Evolutionary conservation across 2,888 invertebrate species (phyloP).

Genomic region (Hypselothyrea guttata): DNA sequence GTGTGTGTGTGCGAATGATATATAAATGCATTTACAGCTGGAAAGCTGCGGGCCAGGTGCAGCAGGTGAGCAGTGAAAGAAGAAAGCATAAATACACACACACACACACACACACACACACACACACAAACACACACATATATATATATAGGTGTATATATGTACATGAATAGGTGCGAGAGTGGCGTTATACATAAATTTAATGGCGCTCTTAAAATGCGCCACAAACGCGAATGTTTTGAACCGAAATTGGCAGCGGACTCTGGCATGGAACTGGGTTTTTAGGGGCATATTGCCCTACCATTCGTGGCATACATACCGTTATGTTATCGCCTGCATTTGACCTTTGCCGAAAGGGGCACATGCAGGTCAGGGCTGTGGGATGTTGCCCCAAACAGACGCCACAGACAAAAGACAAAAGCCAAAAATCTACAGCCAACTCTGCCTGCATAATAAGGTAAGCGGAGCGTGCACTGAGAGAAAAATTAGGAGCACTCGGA

Average conservation of each 20-base stretch:
- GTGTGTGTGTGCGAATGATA: slow-evolving; percentile 29
- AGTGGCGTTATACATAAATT: slow-evolving; percentile 18
- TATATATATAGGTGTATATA: not conserved
- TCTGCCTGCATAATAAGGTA: not conserved
- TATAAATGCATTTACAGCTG: slow-evolving; percentile 37
- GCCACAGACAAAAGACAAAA: not conserved
- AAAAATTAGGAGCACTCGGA: too few species aligned
- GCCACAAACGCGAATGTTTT: slow-evolving; percentile 21
- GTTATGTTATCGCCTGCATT: slow-evolving; percentile 6
- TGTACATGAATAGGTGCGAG: not conserved
- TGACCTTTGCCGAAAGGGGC: slow-evolving; percentile 14
- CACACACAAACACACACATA: not conserved
- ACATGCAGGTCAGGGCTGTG: slow-evolving; percentile 15
- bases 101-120: not conserved
- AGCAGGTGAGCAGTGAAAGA: slow-evolving; percentile 27
- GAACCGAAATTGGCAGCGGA: slow-evolving; percentile 35
- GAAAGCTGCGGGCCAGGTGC: slow-evolving; percentile 44
- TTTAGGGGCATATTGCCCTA: slow-evolving; percentile 9
- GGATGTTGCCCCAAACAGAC: not conserved
- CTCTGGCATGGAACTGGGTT: not conserved
- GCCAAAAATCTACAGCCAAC: too few species aligned
- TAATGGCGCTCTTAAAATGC: slow-evolving; percentile 46
- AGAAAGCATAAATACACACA: slow-evolving; percentile 23
- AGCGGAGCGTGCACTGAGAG: not conserved
- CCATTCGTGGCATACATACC: slow-evolving; percentile 4